phyloP scores from a whole-genome alignment of 2,113 vertebrate species.

The Urocolius indicus region DNA sequence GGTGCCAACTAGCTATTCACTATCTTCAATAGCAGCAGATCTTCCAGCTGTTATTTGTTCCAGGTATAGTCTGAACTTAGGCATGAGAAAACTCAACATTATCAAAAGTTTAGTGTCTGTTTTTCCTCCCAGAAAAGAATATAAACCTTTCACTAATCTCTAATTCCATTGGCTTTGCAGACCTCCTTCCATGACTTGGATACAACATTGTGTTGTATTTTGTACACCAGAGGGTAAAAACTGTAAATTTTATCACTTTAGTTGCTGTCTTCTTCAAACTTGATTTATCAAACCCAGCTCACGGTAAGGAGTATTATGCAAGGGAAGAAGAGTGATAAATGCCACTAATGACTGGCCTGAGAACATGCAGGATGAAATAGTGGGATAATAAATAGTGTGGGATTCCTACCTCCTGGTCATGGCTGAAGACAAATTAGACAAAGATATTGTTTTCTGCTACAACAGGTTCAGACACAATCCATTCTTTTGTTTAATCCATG shows the following conservation, averaged over 20 bases:
- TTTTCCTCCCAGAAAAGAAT: background rate
- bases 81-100: background rate
- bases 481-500: background rate
- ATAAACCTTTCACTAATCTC: background rate
- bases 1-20: background rate
- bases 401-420: constrained; percentile 1
- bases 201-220: background rate
- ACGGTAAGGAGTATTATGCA: background rate
- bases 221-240: background rate
- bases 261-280: background rate
- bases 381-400: background rate
- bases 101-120: background rate
- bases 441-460: background rate
- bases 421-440: background rate
- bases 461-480: background rate
- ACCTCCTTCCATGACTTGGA: background rate
- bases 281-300: constrained; percentile 8
- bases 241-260: background rate
- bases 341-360: background rate
- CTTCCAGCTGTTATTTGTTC: background rate
- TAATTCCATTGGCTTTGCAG: background rate
- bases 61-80: background rate
- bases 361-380: background rate
- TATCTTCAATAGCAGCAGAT: background rate
- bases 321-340: constrained; percentile 25